A percentile compares a stretch with the other conserved stretches of the same genome.
Evolutionary conservation across 2,888 invertebrate genomes (phyloP).

Genomic region (Thecocarcelia acutangulata): DNA sequence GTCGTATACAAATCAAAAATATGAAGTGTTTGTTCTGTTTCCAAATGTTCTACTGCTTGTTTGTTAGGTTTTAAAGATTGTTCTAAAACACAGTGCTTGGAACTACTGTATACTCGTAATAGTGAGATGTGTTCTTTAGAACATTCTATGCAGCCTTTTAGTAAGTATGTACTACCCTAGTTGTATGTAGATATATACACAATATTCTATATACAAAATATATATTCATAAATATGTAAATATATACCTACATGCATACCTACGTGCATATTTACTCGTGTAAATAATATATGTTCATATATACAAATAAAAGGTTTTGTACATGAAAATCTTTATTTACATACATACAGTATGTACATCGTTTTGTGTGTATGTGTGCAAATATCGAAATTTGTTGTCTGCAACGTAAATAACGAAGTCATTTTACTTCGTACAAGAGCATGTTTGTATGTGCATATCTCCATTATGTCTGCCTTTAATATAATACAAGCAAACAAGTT

Average conservation of each 20-base stretch:
- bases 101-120: no score
- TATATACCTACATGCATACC: background rate
- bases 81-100: no score
- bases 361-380: background rate
- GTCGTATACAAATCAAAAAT: no score
- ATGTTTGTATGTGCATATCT: constrained; percentile 25
- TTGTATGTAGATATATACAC: background rate
- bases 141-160: no score
- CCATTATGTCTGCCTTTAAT: constrained; percentile 64
- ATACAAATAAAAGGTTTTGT: no score
- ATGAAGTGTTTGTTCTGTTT: no score
- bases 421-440: background rate
- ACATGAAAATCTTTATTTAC: background rate
- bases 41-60: no score
- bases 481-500: background rate
- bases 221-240: no score
- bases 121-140: no score
- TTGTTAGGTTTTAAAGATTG: no score
- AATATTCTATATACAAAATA: background rate
- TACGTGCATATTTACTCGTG: no score
- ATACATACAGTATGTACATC: constrained; percentile 20
- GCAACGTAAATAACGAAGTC: constrained; percentile 35
- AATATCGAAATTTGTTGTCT: constrained; percentile 48
- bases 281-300: no score
- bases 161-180: background rate